phyloP scores from a whole-genome alignment of 2,113 vertebrate species.

The Phocoena phocoena region DNA sequence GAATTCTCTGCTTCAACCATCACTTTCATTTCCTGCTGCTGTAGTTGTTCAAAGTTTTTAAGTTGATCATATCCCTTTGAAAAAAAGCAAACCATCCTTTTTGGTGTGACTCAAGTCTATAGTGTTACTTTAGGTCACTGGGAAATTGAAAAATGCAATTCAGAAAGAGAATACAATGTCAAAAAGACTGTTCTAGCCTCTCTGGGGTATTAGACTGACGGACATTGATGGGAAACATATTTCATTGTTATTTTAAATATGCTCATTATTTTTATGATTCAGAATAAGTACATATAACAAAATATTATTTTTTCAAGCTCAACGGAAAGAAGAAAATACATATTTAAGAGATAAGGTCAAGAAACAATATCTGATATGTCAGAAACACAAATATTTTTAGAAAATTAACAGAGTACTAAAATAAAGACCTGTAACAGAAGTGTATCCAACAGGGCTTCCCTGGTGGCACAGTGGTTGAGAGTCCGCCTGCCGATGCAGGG shows the following conservation, averaged over 20 bases:
- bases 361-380: conserved; percentile 34
- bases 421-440: conserved; percentile 38
- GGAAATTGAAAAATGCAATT: not conserved
- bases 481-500: too few species aligned
- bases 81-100: not conserved
- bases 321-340: not conserved
- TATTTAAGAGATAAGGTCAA: conserved; percentile 9
- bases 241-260: not conserved
- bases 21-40: not conserved
- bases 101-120: not conserved
- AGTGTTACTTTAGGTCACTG: not conserved
- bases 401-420: conserved; percentile 33
- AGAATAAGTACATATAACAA: not conserved
- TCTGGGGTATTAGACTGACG: not conserved
- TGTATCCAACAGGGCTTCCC: conserved; percentile 33
- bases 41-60: not conserved
- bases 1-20: not conserved
- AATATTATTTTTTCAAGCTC: not conserved
- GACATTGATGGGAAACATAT: not conserved
- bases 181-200: not conserved
- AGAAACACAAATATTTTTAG: conserved; percentile 41
- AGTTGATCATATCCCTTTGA: conserved; percentile 30
- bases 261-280: conserved; percentile 34
- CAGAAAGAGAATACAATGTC: not conserved
- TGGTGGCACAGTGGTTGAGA: too few species aligned